phyloP scores from a whole-genome alignment of 2,113 vertebrate species.

The Smithornis capensis region DNA sequence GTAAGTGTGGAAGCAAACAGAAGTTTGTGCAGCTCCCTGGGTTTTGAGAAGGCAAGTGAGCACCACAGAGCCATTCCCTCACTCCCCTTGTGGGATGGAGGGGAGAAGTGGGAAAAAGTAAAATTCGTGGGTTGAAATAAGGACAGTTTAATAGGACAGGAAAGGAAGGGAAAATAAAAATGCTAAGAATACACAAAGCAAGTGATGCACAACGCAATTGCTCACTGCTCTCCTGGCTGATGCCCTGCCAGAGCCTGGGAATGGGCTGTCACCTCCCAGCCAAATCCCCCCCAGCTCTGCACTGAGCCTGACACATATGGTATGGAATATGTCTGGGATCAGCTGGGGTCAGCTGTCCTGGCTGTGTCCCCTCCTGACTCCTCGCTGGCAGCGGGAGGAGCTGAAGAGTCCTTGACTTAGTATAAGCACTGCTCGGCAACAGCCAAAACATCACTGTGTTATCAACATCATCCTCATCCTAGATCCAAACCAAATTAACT shows the following conservation, averaged over 20 bases:
- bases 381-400: accelerated
- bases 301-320: neutral
- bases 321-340: neutral
- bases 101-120: neutral
- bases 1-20: neutral
- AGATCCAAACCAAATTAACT: neutral
- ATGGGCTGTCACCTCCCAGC: neutral
- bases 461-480: neutral
- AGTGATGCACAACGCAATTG: neutral
- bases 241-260: neutral
- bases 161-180: neutral
- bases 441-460: neutral
- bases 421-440: neutral
- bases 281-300: no score
- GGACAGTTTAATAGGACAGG: no score
- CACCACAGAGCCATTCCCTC: neutral
- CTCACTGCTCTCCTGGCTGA: neutral
- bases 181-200: no score
- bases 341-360: neutral
- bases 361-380: neutral
- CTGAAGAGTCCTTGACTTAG: neutral
- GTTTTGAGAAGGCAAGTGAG: neutral
- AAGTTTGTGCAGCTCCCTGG: neutral
- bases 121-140: accelerated
- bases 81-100: neutral